These are phyloP conservation scores for Scolopax bukidnonensis DNA, from an alignment of 2,797 vertebrate genomes.

Conservation along the genomic window DNA sequence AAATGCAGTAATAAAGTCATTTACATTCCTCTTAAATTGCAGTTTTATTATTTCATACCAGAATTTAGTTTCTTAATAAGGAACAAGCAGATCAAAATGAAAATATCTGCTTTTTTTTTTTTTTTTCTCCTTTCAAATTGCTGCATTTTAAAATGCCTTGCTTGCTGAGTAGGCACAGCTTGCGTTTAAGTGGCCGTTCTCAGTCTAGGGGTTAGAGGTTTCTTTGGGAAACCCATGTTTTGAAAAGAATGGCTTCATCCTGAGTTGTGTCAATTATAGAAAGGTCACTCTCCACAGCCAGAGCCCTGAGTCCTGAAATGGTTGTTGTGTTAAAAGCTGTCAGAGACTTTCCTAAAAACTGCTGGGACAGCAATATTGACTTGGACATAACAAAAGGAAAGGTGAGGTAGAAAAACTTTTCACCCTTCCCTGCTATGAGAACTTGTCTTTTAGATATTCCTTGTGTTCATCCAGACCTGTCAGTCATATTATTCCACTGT, in stretches of 20 bases:
- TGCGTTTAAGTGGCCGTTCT: constrained; percentile 46
- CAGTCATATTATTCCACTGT: constrained; percentile 17
- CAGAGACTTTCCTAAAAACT: constrained; percentile 67
- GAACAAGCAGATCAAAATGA: constrained; percentile 38
- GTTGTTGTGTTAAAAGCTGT: constrained; percentile 72
- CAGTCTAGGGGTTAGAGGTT: constrained; percentile 63
- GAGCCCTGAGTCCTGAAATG: constrained; percentile 55
- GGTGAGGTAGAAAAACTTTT: constrained; percentile 39
- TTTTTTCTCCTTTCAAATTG: neutral
- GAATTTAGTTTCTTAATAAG: constrained; percentile 42
- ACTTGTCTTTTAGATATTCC: neutral
- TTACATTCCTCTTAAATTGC: constrained; percentile 17
- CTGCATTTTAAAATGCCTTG: constrained; percentile 42
- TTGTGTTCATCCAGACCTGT: constrained; percentile 14
- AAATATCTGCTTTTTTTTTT: neutral
- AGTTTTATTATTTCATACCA: constrained; percentile 25
- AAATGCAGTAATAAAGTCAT: constrained; percentile 36
- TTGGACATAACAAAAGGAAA: constrained; percentile 48
- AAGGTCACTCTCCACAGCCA: constrained; percentile 72
- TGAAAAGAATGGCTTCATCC: constrained; percentile 69
- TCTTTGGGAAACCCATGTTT: constrained; percentile 63
- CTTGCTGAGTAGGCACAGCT: constrained; percentile 65
- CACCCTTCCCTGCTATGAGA: neutral
- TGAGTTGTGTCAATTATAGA: constrained; percentile 71
- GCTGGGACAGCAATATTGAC: constrained; percentile 63